Conservation (phyloP, 2,797 vertebrate genomes). For the Pterois miles region DNA sequence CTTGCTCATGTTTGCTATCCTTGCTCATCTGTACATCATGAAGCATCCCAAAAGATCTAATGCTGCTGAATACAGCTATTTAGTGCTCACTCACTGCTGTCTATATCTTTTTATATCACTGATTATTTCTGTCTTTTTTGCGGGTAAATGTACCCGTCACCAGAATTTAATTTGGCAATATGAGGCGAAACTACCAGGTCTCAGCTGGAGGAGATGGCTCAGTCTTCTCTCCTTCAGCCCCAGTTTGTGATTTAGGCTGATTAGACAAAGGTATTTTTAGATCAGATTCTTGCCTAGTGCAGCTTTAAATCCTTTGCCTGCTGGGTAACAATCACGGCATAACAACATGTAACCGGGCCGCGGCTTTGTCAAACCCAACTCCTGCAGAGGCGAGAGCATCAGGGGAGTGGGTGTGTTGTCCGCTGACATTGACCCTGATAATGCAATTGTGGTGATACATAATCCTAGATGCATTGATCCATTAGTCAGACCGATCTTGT, state of each 20-base stretch:
- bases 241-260: slow-evolving; percentile 53
- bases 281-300: slow-evolving; percentile 47
- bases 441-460: slow-evolving; percentile 78
- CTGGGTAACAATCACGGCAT: slow-evolving; percentile 30
- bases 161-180: neutral
- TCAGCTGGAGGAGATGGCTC: slow-evolving; percentile 13
- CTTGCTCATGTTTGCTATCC: neutral
- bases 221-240: slow-evolving; percentile 11
- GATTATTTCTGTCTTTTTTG: neutral
- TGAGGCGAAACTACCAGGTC: neutral
- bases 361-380: slow-evolving; percentile 18
- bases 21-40: neutral
- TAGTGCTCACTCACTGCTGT: neutral
- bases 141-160: neutral
- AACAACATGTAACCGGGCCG: slow-evolving; percentile 37
- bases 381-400: neutral
- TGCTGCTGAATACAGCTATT: neutral
- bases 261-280: slow-evolving; percentile 60
- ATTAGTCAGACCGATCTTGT: slow-evolving; percentile 50
- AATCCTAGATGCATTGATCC: slow-evolving; percentile 81
- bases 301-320: slow-evolving; percentile 57
- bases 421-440: slow-evolving; percentile 64
- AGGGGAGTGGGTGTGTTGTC: slow-evolving; percentile 36
- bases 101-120: slow-evolving; percentile 1
- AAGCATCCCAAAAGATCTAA: neutral